Base-by-base conservation (phyloP, 1,140 invertebrate genomes). In the Campoletis sonorensis region DNA sequence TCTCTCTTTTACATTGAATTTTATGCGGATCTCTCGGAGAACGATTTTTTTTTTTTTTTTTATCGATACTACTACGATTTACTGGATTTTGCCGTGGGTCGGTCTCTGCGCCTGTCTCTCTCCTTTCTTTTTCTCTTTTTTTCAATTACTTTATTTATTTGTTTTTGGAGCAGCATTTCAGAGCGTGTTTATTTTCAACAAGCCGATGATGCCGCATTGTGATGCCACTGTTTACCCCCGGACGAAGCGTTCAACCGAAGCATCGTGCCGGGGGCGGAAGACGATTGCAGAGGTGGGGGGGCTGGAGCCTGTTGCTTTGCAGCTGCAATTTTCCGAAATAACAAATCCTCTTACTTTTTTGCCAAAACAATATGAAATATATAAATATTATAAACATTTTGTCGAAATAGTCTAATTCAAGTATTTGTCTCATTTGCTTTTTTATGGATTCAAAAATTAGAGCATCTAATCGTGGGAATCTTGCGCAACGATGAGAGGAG, bases 291-390 rank as follows among this genome's bases (percentile, higher is more conserved):
- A 33, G 90, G 90, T 80, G 90, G 90, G 81, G 90, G 90, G 80
- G 87, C 86, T 77, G 90, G 90, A 82, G 90, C 90, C 84, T 90
- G 90, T 85, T 91, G 90, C 76, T 91, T 91, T 71, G 90, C 89
- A 70, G 88, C 90, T 91, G 89, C 81, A 90, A 90, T 88, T 87
- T 89, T 85, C 85, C 70, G 85, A 89, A 73, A 70, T 75, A 37
- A 71, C 51, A 37, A 77, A 75, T 81, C 4, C 61, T 70, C 73
- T 79, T 83, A n/a, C 51, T 80, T 73, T 79, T 72, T 64, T 79
- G 5, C 13, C 51, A 13, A 3, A 16, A 1, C 37, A 76, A 68
- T 33, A 37, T 30, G 0, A 23, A 70, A 27, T 15, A 27, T 15
- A 79, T 37, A 79, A 21, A 77, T 33, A 33, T 64, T 45, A 45